Base-by-base conservation (phyloP, 2,113 vertebrate genomes). In the Paratilapia polleni region DNA sequence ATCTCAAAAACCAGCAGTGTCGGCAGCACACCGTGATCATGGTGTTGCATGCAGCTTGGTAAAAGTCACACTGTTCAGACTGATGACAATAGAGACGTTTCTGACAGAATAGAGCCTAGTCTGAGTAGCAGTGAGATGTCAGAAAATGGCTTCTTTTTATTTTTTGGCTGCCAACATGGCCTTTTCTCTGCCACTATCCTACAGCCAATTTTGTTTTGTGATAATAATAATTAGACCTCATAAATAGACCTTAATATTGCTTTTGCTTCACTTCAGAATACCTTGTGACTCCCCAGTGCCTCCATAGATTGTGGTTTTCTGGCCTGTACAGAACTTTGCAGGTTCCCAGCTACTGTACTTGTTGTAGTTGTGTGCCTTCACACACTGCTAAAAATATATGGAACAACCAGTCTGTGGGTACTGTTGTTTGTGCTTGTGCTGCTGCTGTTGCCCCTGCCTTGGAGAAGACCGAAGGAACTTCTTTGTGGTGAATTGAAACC, bases 221-320 rank as follows among this genome's bases (percentile, higher is more conserved):
- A 60, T 82, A 74, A 90, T 87, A 73, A 84, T 61, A 75, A 62
- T 87, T 77, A 78, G 68, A 63, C 75, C 77, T 89, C 87, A 90
- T 90, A 80, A 89, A 76, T 15, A 41, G 26, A 73, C 82, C 68
- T 86, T 77, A 77, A 61, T 89, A 85, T 90, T 73, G 66, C 87
- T 74, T 87, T 86, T 83, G 59, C 83, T 89, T 62, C 81, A 80
- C 90, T 86, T 82, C 68, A 82, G 20, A 38, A 76, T 43, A 68
- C 83, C 59, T 59, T 75, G 38, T 78, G 68, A 56, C 38, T 87
- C 70, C 63, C 22, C 14, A 31, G 11, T 81, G 64, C 73, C 43
- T 77, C 61, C 14, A 38, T 54, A 56, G 66, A 81, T 77, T 62
- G 22, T 24, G 47, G 77, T 87, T 85, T 63, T 85, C 61, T 77